These are phyloP conservation scores for Macquaria ambigua DNA, from an alignment of 2,113 vertebrate species.

Conservation along the genomic window DNA sequence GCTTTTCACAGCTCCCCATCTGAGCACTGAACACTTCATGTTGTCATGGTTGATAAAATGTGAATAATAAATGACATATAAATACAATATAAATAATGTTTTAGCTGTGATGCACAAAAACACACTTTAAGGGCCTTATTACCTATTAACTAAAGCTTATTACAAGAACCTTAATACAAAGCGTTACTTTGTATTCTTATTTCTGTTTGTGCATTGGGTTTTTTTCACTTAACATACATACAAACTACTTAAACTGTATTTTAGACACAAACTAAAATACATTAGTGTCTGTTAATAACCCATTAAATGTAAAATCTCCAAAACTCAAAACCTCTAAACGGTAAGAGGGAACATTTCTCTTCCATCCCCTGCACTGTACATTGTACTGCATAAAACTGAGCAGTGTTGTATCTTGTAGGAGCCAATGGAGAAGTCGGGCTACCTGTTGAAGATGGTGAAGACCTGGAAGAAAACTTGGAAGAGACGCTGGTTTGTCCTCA, in stretches of 20 bases:
- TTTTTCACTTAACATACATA: neutral
- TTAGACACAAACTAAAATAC: neutral
- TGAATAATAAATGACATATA: too few species aligned
- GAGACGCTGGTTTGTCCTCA: constrained; percentile 97
- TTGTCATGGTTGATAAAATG: too few species aligned
- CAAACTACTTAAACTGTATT: neutral
- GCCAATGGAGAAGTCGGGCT: constrained; percentile 96
- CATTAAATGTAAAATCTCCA: neutral
- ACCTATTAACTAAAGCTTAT: too few species aligned
- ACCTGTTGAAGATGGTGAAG: constrained; percentile 96
- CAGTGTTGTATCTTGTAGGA: constrained; percentile 84
- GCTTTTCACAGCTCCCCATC: too few species aligned
- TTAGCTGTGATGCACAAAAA: too few species aligned
- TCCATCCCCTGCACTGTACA: too few species aligned
- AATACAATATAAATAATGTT: too few species aligned
- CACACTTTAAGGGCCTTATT: too few species aligned
- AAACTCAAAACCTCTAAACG: neutral
- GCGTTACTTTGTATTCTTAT: neutral
- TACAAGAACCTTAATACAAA: too few species aligned
- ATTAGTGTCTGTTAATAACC: neutral
- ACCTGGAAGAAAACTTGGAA: constrained; percentile 98
- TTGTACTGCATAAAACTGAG: neutral
- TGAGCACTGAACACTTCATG: too few species aligned
- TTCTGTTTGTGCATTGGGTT: neutral
- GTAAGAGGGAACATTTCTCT: neutral